phyloP scores from a whole-genome alignment of 2,888 invertebrate genomes.

The Tipula helvola region DNA sequence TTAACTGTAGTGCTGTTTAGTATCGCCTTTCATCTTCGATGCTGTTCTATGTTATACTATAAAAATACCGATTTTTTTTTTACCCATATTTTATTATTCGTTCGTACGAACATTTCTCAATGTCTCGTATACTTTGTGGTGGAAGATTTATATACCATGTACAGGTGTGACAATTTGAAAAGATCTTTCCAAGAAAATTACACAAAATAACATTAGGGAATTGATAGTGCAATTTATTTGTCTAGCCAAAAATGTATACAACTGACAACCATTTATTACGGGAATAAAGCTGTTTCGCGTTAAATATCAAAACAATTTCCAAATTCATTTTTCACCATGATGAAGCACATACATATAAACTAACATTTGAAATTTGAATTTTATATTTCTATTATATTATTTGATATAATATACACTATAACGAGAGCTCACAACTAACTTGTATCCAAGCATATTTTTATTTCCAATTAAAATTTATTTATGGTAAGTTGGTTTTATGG shows the following conservation, averaged over 20 bases:
- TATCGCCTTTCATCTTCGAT: too few species aligned
- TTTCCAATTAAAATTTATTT: background rate
- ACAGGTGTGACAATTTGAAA: background rate
- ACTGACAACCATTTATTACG: background rate
- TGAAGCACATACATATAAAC: background rate
- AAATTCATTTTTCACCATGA: background rate
- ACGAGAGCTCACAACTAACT: background rate
- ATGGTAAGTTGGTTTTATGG: background rate
- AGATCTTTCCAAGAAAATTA: background rate
- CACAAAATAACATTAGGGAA: background rate
- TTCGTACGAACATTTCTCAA: too few species aligned
- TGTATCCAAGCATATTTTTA: background rate
- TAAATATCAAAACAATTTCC: background rate
- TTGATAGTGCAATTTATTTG: background rate
- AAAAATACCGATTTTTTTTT: too few species aligned
- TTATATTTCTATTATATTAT: background rate
- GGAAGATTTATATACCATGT: background rate
- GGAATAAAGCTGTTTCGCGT: background rate
- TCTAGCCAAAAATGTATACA: background rate
- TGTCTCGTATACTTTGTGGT: background rate
- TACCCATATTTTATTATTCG: too few species aligned
- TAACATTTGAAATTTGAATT: background rate
- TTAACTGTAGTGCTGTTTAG: too few species aligned
- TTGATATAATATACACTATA: background rate
- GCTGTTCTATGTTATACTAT: too few species aligned